Base-by-base conservation (phyloP, 2,888 invertebrate genomes). In the Dicyrtoma fusca region DNA sequence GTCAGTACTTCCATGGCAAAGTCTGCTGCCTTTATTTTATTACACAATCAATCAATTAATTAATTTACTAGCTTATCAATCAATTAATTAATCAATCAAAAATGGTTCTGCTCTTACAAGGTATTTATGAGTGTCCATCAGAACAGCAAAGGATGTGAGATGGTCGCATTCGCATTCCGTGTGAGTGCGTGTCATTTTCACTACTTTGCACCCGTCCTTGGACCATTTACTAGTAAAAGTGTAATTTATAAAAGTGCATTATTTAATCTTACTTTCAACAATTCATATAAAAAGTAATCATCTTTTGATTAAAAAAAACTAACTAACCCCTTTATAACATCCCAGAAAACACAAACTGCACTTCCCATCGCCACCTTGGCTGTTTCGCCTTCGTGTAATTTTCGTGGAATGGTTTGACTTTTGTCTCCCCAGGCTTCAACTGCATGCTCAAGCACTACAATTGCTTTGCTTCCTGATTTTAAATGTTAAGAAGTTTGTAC, bases 91-190 rank as follows among this genome's bases (percentile, higher is more conserved):
- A n/a, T n/a, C n/a, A n/a, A n/a, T n/a, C n/a, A n/a, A n/a, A n/a
- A n/a, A n/a, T n/a, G n/a, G n/a, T n/a, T n/a, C n/a, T 55, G 2
- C 47, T 72, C 76, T 63, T 81, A 82, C 82, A 62, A 81, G 77
- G 68, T 82, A 82, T 44, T 80, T 78, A 61, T 82, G 82, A 6
- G 82, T 75, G 74, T 84, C 83, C 83, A 84, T 84, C 26, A 84
- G 77, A 25, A 84, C 81, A 25, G 84, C 83, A 81, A 84, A 84
- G 68, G 82, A 82, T 4, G 84, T 84, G 63, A 84, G 74, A 76
- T 84, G 84, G 53, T 80, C 77, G 75, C 84, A 84, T 64, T 81
- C 81, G 75, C 84, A 84, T 21, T 81, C 76, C 0, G 85, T 84
- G 44, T 82, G 81, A 8, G 82, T 82, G 1, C 76, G 73, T 75